phyloP scores from a whole-genome alignment of 2,888 invertebrate species.

The Unio pictorum region DNA sequence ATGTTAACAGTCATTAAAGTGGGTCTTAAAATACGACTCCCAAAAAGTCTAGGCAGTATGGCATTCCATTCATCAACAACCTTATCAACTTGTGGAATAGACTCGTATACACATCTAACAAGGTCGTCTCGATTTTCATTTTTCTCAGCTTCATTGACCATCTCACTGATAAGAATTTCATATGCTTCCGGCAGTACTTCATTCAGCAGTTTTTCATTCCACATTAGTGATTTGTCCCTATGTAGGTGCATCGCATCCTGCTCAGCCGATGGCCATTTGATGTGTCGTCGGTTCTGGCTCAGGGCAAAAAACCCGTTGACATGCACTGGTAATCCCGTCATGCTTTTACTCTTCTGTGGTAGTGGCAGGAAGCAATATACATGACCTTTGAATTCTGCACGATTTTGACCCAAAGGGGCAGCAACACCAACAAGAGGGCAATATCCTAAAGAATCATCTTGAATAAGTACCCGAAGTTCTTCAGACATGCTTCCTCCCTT shows the following conservation, averaged over 20 bases:
- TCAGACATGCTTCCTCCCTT: slow-evolving; percentile 23
- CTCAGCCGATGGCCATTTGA: slow-evolving; percentile 15
- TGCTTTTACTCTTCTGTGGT: slow-evolving; percentile 14
- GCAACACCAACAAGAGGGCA: slow-evolving; percentile 22
- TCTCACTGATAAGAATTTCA: slow-evolving; percentile 6
- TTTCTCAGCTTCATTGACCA: slow-evolving; percentile 2
- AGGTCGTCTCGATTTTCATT: neutral
- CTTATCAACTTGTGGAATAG: slow-evolving; percentile 7
- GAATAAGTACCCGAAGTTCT: slow-evolving; percentile 6
- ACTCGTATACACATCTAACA: slow-evolving; percentile 8
- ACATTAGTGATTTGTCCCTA: slow-evolving; percentile 14
- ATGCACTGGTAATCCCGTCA: slow-evolving; percentile 21
- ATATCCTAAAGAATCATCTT: slow-evolving; percentile 11
- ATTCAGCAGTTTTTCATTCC: slow-evolving; percentile 14
- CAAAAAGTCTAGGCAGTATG: slow-evolving; percentile 27
- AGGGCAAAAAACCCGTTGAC: slow-evolving; percentile 25
- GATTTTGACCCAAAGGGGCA: slow-evolving; percentile 2
- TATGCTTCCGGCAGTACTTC: slow-evolving; percentile 22
- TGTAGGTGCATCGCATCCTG: slow-evolving; percentile 9
- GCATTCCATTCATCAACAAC: slow-evolving; percentile 9
- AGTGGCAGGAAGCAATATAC: slow-evolving; percentile 25
- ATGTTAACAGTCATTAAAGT: slow-evolving; percentile 8
- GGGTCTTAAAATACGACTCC: neutral
- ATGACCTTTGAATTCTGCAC: slow-evolving; percentile 14
- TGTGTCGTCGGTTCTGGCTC: slow-evolving; percentile 17